phyloP scores from a whole-genome alignment of 2,797 vertebrate species.

The Oceanodroma leucorhoa region DNA sequence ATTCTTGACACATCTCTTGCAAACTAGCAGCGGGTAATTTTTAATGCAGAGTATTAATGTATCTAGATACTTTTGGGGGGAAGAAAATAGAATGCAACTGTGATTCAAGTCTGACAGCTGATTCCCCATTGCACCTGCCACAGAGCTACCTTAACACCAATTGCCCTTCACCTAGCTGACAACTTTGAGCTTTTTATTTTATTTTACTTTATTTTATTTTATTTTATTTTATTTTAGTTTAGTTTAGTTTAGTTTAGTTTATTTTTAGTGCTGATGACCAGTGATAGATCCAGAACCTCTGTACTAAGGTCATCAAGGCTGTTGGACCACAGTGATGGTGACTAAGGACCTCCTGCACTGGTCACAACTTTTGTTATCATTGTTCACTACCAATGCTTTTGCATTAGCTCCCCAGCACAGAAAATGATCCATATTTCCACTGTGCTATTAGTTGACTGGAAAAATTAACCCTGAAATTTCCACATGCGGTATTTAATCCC shows the following conservation, averaged over 20 bases:
- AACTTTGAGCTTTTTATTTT: neutral
- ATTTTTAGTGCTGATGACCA: neutral
- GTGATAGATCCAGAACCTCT: neutral
- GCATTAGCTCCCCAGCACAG: neutral
- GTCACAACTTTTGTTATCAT: neutral
- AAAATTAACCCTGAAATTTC: neutral
- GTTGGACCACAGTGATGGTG: neutral
- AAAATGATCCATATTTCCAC: neutral
- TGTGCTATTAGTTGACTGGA: neutral
- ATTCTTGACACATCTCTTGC: neutral
- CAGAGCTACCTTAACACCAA: neutral
- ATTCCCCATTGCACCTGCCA: neutral
- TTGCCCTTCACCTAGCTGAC: neutral
- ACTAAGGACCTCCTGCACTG: neutral
- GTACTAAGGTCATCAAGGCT: neutral
- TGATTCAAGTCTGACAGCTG: neutral
- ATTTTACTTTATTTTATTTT: neutral
- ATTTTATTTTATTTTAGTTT: too few species aligned
- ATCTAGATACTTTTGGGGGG: neutral
- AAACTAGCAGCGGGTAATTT: neutral
- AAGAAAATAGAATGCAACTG: neutral
- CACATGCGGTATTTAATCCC: neutral
- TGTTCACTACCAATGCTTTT: neutral
- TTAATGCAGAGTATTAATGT: neutral
- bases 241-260: neutral